These are phyloP conservation scores for Rhincodon typus DNA, from an alignment of 2,797 vertebrate genomes.

Conservation along the genomic window DNA sequence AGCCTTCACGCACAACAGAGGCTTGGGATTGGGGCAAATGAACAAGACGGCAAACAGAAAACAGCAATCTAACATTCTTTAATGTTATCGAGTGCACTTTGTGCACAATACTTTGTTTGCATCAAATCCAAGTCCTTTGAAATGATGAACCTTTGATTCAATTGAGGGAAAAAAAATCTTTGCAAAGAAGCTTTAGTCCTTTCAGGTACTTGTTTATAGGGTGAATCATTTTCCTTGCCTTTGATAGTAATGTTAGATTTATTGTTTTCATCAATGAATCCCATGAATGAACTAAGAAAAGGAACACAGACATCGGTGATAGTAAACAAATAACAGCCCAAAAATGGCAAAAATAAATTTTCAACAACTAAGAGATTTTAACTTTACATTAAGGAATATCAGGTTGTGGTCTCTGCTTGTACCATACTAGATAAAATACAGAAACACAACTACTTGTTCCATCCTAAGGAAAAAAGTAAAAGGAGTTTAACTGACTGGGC, in stretches of 20 bases:
- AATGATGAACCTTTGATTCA: neutral
- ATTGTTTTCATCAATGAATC: neutral
- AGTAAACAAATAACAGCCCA: neutral
- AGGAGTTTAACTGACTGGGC: neutral
- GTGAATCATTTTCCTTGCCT: neutral
- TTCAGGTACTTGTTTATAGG: neutral
- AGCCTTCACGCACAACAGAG: neutral
- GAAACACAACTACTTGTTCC: conserved; percentile 44
- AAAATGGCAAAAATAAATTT: neutral
- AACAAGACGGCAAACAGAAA: neutral
- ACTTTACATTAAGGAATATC: neutral
- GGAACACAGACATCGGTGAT: neutral
- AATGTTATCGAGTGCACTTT: neutral
- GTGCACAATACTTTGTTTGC: neutral
- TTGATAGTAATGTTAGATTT: neutral
- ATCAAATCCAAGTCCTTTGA: neutral
- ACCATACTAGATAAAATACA: conserved; percentile 36
- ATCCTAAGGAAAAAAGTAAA: conserved; percentile 45
- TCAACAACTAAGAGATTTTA: neutral
- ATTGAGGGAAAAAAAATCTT: neutral
- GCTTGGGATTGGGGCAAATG: neutral
- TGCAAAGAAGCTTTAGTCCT: neutral
- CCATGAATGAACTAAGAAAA: neutral
- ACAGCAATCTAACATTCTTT: neutral
- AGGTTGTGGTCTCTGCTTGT: neutral